Evolutionary conservation across 2,888 invertebrate genomes (phyloP).

Genomic region (Drosophila testacea): DNA sequence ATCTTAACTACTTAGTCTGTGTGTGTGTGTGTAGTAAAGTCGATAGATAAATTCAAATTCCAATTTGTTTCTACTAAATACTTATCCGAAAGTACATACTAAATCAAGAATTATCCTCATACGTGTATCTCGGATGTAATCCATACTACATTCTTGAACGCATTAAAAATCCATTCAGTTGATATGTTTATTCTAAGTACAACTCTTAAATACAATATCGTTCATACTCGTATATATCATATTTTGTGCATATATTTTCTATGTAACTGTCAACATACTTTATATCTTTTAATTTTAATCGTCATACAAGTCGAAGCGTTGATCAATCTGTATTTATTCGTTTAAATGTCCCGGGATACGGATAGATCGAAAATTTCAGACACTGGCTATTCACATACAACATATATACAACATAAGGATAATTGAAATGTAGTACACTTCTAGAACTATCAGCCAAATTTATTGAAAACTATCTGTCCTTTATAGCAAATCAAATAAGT

Average conservation of each 20-base stretch:
- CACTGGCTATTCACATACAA: background rate
- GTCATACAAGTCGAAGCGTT: background rate
- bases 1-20: constrained; percentile 69
- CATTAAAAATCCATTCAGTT: constrained; percentile 22
- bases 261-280: background rate
- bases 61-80: constrained; percentile 44
- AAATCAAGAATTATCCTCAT: constrained; percentile 50
- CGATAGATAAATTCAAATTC: constrained; percentile 38
- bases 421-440: background rate
- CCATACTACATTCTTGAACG: constrained; percentile 43
- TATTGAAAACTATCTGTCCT: background rate
- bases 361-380: background rate
- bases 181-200: constrained; percentile 28
- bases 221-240: constrained; percentile 27
- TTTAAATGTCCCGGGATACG: background rate
- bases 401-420: background rate
- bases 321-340: background rate
- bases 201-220: constrained; percentile 29
- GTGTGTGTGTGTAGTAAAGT: constrained; percentile 67
- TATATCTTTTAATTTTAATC: background rate
- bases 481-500: constrained; percentile 15
- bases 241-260: constrained; percentile 44
- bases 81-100: constrained; percentile 19
- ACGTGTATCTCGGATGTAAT: constrained; percentile 56
- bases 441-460: background rate